Evolutionary conservation across 2,888 invertebrate genomes (phyloP).

Genomic region (Girardia tigrina): DNA sequence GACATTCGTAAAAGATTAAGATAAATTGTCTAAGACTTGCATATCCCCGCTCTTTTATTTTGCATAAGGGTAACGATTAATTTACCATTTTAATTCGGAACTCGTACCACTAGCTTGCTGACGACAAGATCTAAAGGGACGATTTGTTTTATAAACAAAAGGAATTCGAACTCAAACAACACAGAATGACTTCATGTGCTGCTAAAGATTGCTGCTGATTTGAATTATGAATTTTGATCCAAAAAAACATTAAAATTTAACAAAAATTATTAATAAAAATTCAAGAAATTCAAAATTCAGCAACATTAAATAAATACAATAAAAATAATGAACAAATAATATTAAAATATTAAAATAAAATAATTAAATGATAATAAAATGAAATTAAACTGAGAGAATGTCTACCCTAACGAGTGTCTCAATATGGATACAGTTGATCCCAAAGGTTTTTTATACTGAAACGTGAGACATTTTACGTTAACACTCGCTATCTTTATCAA

Average conservation of each 20-base stretch:
- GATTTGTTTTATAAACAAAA: no score
- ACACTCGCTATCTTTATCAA: neutral
- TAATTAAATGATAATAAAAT: neutral
- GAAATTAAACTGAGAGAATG: neutral
- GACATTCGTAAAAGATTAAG: no score
- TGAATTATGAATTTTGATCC: slow-evolving; percentile 1
- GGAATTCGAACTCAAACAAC: neutral
- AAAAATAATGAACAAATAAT: neutral
- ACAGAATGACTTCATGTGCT: slow-evolving; percentile 23
- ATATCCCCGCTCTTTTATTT: no score
- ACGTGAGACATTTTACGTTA: neutral
- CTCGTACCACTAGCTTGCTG: slow-evolving; percentile 26
- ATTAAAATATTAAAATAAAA: neutral
- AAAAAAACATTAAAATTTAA: neutral
- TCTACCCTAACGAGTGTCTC: slow-evolving; percentile 1
- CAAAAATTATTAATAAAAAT: neutral
- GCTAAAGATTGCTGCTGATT: slow-evolving; percentile 16
- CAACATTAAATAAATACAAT: neutral
- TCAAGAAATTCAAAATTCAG: neutral
- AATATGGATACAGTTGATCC: neutral
- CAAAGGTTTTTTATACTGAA: neutral
- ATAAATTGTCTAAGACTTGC: no score
- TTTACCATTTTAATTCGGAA: slow-evolving; percentile 35
- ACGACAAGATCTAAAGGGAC: slow-evolving; percentile 29
- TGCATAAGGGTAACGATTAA: slow-evolving; percentile 13